Evolutionary conservation across 2,888 invertebrate genomes (phyloP), one percentile per base, ranked within the genome.

Genomic region (Lydus trimaculatus): DNA sequence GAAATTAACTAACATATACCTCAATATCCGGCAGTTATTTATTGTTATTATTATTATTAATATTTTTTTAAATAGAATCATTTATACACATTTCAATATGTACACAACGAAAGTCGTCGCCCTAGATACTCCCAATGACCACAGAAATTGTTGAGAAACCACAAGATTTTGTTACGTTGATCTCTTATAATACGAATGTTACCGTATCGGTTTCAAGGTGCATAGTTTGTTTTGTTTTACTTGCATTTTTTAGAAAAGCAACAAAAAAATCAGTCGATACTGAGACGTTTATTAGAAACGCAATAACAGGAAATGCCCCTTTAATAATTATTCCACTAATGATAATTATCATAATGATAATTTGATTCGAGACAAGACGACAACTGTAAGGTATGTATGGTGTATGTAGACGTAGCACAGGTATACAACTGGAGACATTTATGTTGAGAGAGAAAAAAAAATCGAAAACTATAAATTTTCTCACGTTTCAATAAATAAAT

Each of bases 81-180:
- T 31, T 9, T 62, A 61, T 61, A 64, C 58, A 48, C 61, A 62
- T 62, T 69, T 52, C 65, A 13, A 65, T 69, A 63, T 66, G 58
- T 65, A 17, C 17, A 36, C 0, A 2, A 61, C 23, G 48, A 23
- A 48, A 39, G 61, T 48, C 62, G 59, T 64, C 66, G 64, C 58
- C 33, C 63, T 67, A 36, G 39, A 43, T 62, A 52, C 31, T 48
- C 23, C 20, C 48, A 48, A 48, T 20, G 23, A 59, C 65, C 70
- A 33, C 70, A 67, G 31, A 60, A 61, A 70, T 48, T 64, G 61
- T 62, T 59, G 33, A 36, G 62, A 66, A 70, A 70, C 70, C 66
- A 66, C 70, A 66, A 64, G 70, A 58, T 70, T 66, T 64, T 61
- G 64, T 70, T 66, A 61, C 62, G 52, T 48, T 20, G 43, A 48